Conservation (phyloP, 2,888 invertebrate genomes). For the Scotopteryx bipunctaria region DNA sequence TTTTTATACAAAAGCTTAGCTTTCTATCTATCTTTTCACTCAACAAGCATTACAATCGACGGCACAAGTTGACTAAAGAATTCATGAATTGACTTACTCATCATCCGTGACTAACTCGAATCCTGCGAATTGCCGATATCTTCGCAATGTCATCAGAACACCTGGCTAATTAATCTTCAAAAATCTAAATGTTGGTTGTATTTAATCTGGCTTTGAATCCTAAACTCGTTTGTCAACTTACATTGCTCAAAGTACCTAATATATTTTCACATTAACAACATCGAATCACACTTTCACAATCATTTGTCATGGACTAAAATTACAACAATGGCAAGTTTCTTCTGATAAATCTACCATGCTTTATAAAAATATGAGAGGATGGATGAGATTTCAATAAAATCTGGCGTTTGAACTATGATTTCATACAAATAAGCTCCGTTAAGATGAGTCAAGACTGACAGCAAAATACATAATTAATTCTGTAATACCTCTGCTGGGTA, state of each 20-base stretch:
- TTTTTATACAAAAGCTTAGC: not conserved
- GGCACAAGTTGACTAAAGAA: too few relatives aligned
- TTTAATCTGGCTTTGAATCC: too few relatives aligned
- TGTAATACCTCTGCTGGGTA: too few relatives aligned
- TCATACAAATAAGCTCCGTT: not conserved
- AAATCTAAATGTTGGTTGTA: too few relatives aligned
- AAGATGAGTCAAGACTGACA: not conserved
- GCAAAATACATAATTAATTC: not conserved
- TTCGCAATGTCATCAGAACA: too few relatives aligned
- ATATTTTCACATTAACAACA: constrained; percentile 7
- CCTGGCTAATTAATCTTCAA: too few relatives aligned
- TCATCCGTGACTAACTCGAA: too few relatives aligned
- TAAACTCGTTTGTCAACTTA: too few relatives aligned
- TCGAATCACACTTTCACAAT: constrained; percentile 11
- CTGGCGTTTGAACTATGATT: not conserved
- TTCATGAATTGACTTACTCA: too few relatives aligned
- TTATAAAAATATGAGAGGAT: not conserved
- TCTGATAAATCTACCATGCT: not conserved
- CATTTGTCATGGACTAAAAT: constrained; percentile 2
- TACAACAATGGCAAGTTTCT: constrained; percentile 5
- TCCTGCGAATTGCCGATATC: too few relatives aligned
- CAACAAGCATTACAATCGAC: not conserved
- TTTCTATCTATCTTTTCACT: not conserved
- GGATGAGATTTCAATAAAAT: too few relatives aligned
- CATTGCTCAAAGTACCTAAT: not conserved